Evolutionary conservation across 2,888 invertebrate species (phyloP).

Genomic region (Coenonympha arcania): DNA sequence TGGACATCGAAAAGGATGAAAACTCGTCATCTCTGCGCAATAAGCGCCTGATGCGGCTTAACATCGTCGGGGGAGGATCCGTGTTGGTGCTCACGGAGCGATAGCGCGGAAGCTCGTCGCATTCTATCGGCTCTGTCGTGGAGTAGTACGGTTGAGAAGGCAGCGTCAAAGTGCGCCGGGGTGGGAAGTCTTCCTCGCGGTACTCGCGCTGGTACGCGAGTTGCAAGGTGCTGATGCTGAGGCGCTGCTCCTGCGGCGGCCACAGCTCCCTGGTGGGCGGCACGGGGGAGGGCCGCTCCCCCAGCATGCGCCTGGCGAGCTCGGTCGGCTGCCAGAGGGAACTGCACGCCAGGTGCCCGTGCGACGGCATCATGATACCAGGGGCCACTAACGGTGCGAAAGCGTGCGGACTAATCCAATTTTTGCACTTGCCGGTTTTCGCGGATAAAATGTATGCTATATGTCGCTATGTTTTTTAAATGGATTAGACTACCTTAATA

Average conservation of each 20-base stretch:
- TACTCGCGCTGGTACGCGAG: constrained; percentile 55
- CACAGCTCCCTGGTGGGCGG: constrained; percentile 65
- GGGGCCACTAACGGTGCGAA: constrained; percentile 50
- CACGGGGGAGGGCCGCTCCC: constrained; percentile 62
- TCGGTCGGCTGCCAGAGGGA: constrained; percentile 70
- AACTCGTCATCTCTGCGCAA: constrained; percentile 43
- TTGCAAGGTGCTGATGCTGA: constrained; percentile 66
- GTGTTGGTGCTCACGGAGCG: constrained; percentile 67
- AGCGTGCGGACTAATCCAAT: constrained; percentile 59
- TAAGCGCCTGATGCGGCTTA: constrained; percentile 42
- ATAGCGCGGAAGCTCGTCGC: constrained; percentile 41
- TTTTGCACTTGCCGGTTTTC: constrained; percentile 65
- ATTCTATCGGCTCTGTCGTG: constrained; percentile 38
- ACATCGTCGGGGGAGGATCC: constrained; percentile 52
- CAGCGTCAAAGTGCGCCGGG: constrained; percentile 53
- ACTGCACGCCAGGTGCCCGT: constrained; percentile 65
- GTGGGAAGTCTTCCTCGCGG: constrained; percentile 43
- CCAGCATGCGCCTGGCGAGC: constrained; percentile 62
- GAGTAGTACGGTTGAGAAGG: constrained; percentile 45
- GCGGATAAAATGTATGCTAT: constrained; percentile 20
- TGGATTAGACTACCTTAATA: constrained; percentile 15
- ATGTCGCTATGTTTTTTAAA: constrained; percentile 17
- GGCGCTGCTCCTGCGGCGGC: constrained; percentile 49
- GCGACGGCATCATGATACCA: constrained; percentile 62
- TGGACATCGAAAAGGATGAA: constrained; percentile 41